phyloP scores from a whole-genome alignment of 1,140 invertebrate species.

The Zaprionus vittiger region DNA sequence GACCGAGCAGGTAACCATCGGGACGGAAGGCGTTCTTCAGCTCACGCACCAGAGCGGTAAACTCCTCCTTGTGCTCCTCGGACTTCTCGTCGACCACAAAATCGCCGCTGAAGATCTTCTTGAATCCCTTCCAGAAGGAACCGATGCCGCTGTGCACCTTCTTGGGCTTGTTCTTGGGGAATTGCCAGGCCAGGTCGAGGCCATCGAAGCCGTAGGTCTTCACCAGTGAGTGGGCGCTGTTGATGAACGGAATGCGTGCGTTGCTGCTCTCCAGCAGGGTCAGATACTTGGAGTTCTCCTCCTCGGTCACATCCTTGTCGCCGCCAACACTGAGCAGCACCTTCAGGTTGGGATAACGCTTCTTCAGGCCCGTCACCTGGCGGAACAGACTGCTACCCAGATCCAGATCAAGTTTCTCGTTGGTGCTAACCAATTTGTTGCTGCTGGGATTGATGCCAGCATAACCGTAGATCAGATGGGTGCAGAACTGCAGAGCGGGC shows the following conservation, averaged over 20 bases:
- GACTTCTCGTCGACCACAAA: conserved; percentile 90
- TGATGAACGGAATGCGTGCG: conserved; percentile 90
- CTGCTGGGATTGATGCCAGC: conserved; percentile 90
- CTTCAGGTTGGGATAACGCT: conserved; percentile 89
- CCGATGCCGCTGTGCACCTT: conserved; percentile 89
- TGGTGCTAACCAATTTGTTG: conserved; percentile 88
- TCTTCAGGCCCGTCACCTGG: conserved; percentile 89
- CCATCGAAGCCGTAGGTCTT: conserved; percentile 93
- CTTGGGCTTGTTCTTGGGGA: conserved; percentile 91
- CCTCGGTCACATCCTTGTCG: conserved; percentile 87
- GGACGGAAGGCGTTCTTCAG: conserved; percentile 88
- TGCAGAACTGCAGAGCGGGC: conserved; percentile 90
- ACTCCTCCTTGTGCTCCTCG: conserved; percentile 91
- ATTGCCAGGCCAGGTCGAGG: conserved; percentile 94
- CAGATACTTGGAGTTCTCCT: conserved; percentile 77
- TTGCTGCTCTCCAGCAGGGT: conserved; percentile 88
- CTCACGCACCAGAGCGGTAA: conserved; percentile 90
- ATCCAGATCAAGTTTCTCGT: conserved; percentile 89
- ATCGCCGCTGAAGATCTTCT: conserved; percentile 89
- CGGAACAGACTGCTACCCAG: conserved; percentile 89
- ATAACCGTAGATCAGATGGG: conserved; percentile 94
- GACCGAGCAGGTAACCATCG: conserved; percentile 88
- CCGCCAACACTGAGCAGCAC: conserved; percentile 91
- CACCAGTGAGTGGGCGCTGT: conserved; percentile 88
- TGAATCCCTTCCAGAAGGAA: conserved; percentile 89